A percentile compares a stretch with the other conserved stretches of the same genome.
These are phyloP conservation scores for Drosophila koepferae DNA, from an alignment of 2,888 invertebrate genomes.

Conservation along the genomic window DNA sequence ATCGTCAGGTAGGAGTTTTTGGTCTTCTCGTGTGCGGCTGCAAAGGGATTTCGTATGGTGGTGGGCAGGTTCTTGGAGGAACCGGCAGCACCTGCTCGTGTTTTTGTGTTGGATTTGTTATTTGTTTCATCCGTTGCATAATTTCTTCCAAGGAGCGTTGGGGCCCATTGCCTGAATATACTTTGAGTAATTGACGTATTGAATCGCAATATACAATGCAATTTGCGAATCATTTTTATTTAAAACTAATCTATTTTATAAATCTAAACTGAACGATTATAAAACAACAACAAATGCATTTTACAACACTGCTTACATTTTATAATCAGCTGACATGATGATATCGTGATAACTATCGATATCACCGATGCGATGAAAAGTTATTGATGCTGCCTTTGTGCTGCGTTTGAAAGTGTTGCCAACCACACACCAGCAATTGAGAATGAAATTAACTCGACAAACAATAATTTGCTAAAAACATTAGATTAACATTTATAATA, in stretches of 20 bases:
- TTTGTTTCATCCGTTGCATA: constrained; percentile 40
- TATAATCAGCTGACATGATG: constrained; percentile 31
- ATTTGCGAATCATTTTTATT: constrained; percentile 69
- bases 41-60: constrained; percentile 80
- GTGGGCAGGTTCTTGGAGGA: constrained; percentile 68
- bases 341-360: constrained; percentile 18
- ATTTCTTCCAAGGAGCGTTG: constrained; percentile 27
- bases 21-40: constrained; percentile 74
- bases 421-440: background rate
- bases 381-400: background rate
- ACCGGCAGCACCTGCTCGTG: constrained; percentile 20
- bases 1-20: constrained; percentile 90
- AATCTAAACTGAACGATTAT: constrained; percentile 56
- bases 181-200: constrained; percentile 38
- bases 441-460: background rate
- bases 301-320: constrained; percentile 35
- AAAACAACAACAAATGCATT: constrained; percentile 66
- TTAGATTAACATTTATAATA: background rate
- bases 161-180: constrained; percentile 20
- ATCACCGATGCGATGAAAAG: background rate
- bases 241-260: constrained; percentile 28
- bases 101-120: constrained; percentile 15
- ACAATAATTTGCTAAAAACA: background rate
- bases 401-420: background rate
- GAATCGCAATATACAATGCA: constrained; percentile 51